These are phyloP conservation scores for Xiphorhynchus erythropygius DNA, from an alignment of 2,797 vertebrate genomes.

Conservation along the genomic window DNA sequence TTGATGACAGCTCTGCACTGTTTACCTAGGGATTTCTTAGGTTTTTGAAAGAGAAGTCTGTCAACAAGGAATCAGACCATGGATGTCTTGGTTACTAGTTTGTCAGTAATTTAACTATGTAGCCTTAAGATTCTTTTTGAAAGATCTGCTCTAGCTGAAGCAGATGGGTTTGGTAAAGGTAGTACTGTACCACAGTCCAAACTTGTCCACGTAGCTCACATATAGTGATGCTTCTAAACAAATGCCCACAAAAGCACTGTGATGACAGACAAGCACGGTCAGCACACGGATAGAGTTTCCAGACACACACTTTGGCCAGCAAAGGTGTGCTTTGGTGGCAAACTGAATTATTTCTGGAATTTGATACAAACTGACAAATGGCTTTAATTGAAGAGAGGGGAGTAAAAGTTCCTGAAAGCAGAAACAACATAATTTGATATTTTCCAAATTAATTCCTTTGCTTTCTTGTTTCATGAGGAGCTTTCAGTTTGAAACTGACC, in stretches of 20 bases:
- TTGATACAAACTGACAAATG: not conserved
- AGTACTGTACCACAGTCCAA: not conserved
- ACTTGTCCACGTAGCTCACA: not conserved
- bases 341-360: not conserved
- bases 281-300: accelerated
- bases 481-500: not conserved
- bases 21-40: not conserved
- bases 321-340: not conserved
- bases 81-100: not conserved
- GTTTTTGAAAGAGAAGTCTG: conserved; percentile 7
- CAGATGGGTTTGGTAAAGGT: not conserved
- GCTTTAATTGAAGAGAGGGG: not conserved
- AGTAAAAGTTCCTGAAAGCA: not conserved
- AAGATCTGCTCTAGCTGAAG: not conserved
- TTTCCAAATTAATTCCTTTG: not conserved
- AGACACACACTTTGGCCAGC: accelerated
- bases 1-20: not conserved
- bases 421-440: not conserved
- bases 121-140: not conserved
- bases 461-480: not conserved
- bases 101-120: not conserved
- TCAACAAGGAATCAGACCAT: not conserved
- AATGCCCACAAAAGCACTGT: not conserved
- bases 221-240: not conserved
- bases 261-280: not conserved